A percentile compares a stretch with the other conserved stretches of the same genome.
phyloP scores from a whole-genome alignment of 1,140 invertebrate species.

The Atopsyche davidsoni region DNA sequence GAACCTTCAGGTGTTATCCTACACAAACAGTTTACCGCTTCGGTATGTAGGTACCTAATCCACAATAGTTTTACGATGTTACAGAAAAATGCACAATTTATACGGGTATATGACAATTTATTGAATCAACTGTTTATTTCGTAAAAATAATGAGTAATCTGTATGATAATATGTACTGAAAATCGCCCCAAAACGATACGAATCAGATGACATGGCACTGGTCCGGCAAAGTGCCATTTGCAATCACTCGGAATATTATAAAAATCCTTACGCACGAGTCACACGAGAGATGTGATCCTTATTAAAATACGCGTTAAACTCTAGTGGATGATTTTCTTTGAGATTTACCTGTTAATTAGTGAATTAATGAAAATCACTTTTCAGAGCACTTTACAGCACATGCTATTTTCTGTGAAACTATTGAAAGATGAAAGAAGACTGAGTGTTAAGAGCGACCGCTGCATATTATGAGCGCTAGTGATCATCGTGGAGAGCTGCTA shows the following conservation, averaged over 20 bases:
- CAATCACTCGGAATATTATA: slow-evolving; percentile 10
- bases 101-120: too few species aligned
- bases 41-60: too few species aligned
- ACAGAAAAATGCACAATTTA: too few species aligned
- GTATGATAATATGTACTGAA: too few species aligned
- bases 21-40: too few species aligned
- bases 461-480: slow-evolving; percentile 38
- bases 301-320: neutral
- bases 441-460: slow-evolving; percentile 11
- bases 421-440: slow-evolving; percentile 24
- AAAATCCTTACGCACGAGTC: slow-evolving; percentile 1
- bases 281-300: neutral
- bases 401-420: slow-evolving; percentile 8
- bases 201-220: slow-evolving; percentile 22
- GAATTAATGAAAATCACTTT: slow-evolving; percentile 14
- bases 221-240: slow-evolving; percentile 9
- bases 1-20: too few species aligned
- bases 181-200: too few species aligned
- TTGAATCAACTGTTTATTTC: too few species aligned
- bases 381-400: neutral
- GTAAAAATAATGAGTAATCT: too few species aligned
- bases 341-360: slow-evolving; percentile 20
- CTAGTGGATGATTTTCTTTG: neutral
- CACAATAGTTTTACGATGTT: too few species aligned
- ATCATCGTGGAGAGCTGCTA: slow-evolving; percentile 46